phyloP scores from a whole-genome alignment of 2,888 invertebrate species.

The Agrilus mali region DNA sequence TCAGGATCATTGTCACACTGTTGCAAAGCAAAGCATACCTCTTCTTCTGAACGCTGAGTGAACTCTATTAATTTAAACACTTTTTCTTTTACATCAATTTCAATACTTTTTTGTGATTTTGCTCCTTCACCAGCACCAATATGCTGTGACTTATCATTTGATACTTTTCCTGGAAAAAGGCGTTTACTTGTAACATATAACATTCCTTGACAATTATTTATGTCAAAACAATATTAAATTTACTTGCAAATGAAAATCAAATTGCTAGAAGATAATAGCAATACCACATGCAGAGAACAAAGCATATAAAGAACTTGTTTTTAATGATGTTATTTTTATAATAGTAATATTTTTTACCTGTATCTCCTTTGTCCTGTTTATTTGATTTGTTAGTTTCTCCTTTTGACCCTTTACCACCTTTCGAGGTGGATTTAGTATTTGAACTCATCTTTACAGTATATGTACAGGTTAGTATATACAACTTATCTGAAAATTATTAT shows the following conservation, averaged over 20 bases:
- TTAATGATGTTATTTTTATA: too few species aligned
- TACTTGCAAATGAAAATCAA: too few species aligned
- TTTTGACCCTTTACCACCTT: slow-evolving; percentile 42
- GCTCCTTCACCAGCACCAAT: slow-evolving; percentile 23
- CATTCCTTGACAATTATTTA: neutral
- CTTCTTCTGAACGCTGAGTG: slow-evolving; percentile 80
- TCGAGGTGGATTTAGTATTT: slow-evolving; percentile 53
- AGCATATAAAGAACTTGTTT: too few species aligned
- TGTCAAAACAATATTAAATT: neutral
- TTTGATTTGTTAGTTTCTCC: slow-evolving; percentile 28
- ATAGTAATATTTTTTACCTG: slow-evolving; percentile 19
- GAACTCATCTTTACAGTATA: slow-evolving; percentile 61
- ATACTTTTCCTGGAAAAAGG: slow-evolving; percentile 22
- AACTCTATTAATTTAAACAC: slow-evolving; percentile 80
- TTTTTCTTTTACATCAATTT: slow-evolving; percentile 49
- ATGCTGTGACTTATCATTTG: slow-evolving; percentile 25
- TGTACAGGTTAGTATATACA: slow-evolving; percentile 74
- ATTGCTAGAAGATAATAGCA: too few species aligned
- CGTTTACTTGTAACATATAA: neutral
- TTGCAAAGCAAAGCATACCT: slow-evolving; percentile 83
- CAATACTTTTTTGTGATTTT: slow-evolving; percentile 34
- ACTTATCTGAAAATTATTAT: slow-evolving; percentile 41
- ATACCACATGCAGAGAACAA: too few species aligned
- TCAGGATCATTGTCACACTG: slow-evolving; percentile 85
- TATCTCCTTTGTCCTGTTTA: slow-evolving; percentile 31